These are phyloP conservation scores for Otis tarda DNA, from an alignment of 2,113 vertebrate species.

Conservation along the genomic window DNA sequence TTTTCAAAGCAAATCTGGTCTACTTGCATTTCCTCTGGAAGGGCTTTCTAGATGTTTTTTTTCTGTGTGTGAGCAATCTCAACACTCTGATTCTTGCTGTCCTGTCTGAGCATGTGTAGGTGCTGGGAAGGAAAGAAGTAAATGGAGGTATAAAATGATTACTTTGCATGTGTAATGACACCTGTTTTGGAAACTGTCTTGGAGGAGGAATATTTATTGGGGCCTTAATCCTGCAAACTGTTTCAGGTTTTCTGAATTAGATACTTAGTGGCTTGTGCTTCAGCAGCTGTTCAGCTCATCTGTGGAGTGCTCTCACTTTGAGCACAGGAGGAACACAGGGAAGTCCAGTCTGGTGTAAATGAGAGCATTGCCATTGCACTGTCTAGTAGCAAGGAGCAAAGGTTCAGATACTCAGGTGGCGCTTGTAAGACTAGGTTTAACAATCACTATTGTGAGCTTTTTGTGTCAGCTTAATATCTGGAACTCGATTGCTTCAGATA, in stretches of 20 bases:
- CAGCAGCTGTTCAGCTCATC: background rate
- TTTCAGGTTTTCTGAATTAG: background rate
- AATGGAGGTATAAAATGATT: background rate
- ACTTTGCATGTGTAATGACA: background rate
- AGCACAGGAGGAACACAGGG: background rate
- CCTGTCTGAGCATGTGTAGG: background rate
- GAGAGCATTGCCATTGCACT: background rate
- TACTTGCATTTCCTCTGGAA: background rate
- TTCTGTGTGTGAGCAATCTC: background rate
- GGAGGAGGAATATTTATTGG: background rate
- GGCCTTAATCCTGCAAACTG: background rate
- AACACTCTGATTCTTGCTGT: background rate
- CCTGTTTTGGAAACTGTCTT: background rate
- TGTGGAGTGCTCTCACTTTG: background rate
- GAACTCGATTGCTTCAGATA: rapidly evolving
- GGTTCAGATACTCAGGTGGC: background rate
- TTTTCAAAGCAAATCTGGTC: background rate
- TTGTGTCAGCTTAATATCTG: background rate
- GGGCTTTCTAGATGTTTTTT: background rate
- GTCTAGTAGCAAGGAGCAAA: background rate
- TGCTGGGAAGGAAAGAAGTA: background rate
- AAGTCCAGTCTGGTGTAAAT: background rate
- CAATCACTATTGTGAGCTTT: rapidly evolving
- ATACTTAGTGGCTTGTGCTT: background rate
- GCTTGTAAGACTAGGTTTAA: background rate